Percentiles rank a stretch among this genome's conserved stretches.
Conservation (phyloP, 2,888 invertebrate species). For the Melanophora roralis region DNA sequence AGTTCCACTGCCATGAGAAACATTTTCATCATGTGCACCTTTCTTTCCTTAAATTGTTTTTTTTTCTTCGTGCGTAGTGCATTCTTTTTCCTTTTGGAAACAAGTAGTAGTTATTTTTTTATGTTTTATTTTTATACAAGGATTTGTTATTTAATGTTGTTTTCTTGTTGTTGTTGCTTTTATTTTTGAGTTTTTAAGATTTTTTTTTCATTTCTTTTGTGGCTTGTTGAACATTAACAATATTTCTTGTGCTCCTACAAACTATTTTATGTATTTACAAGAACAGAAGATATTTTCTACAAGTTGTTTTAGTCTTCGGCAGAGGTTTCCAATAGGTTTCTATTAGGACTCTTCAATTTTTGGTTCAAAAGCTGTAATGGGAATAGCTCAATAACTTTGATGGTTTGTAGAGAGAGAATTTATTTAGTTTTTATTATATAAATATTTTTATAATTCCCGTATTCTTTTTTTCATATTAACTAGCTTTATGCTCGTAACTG, state of each 20-base stretch:
- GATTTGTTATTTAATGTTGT: conserved; percentile 27
- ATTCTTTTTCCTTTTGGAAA: background rate
- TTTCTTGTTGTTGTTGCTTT: background rate
- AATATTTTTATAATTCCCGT: too few relatives aligned
- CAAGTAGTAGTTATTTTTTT: conserved; percentile 7
- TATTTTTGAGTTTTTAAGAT: background rate
- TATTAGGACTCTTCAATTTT: too few relatives aligned
- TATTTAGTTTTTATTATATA: too few relatives aligned
- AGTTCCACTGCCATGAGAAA: conserved; percentile 13
- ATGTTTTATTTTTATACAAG: conserved; percentile 4
- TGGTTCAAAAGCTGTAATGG: too few relatives aligned
- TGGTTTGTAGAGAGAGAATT: too few relatives aligned
- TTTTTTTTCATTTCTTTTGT: conserved; percentile 9
- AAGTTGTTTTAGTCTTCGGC: background rate
- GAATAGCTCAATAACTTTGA: too few relatives aligned
- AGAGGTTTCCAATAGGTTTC: too few relatives aligned
- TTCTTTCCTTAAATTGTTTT: conserved; percentile 14
- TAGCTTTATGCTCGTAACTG: too few relatives aligned
- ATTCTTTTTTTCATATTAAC: too few relatives aligned
- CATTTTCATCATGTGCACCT: conserved; percentile 34
- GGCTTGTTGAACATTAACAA: background rate
- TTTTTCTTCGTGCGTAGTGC: too few relatives aligned
- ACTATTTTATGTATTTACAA: background rate
- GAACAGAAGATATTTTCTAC: background rate
- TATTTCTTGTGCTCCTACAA: background rate